Evolutionary conservation across 2,888 invertebrate species (phyloP).

Genomic region (Spisula solida): DNA sequence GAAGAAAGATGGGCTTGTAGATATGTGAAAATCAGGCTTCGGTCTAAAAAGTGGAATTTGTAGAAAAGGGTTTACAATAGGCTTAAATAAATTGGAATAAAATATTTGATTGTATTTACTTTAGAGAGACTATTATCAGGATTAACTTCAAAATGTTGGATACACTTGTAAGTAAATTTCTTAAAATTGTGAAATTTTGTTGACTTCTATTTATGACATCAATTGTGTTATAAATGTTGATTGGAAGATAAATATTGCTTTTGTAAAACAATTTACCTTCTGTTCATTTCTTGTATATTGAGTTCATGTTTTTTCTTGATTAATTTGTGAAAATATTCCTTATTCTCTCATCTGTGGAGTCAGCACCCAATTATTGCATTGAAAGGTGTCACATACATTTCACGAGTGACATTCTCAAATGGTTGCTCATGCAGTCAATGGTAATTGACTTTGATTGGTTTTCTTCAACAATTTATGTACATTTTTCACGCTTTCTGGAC

Average conservation of each 20-base stretch:
- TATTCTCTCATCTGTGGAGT: neutral
- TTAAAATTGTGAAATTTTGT: neutral
- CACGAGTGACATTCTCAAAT: neutral
- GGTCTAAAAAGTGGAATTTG: slow-evolving; percentile 56
- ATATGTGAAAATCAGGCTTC: slow-evolving; percentile 70
- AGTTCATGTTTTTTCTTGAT: neutral
- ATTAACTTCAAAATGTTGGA: slow-evolving; percentile 58
- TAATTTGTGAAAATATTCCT: neutral
- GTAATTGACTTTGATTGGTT: slow-evolving; percentile 15
- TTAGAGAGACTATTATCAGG: neutral
- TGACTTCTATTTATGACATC: neutral
- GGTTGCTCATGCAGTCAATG: neutral
- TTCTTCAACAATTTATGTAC: neutral
- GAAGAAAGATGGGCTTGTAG: slow-evolving; percentile 75
- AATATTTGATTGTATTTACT: neutral
- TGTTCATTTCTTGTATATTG: neutral
- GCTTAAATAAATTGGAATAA: slow-evolving; percentile 20
- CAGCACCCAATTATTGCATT: neutral
- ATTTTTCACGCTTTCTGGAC: slow-evolving; percentile 25
- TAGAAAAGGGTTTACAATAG: slow-evolving; percentile 27
- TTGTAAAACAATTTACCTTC: neutral
- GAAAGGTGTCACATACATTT: neutral
- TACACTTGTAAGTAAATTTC: slow-evolving; percentile 54
- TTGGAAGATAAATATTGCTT: neutral
- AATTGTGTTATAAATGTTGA: neutral